Percentiles rank a stretch among this genome's conserved stretches.
These are phyloP conservation scores for Eufriesea mexicana DNA, from an alignment of 1,140 invertebrate species.

Conservation along the genomic window DNA sequence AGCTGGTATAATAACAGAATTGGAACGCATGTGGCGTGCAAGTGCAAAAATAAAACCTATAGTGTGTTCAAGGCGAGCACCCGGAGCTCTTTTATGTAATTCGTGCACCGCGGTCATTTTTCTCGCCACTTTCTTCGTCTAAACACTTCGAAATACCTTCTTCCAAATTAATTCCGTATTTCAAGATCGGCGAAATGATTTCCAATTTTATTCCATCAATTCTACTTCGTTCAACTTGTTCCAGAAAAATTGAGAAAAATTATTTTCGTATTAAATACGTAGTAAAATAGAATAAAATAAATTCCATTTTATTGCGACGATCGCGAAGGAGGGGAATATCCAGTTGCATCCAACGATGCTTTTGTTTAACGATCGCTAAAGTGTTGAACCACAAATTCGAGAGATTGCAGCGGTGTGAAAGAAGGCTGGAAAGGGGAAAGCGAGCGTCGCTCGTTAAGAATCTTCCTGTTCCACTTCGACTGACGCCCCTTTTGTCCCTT, in stretches of 20 bases:
- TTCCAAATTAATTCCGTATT: too few species aligned
- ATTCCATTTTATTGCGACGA: too few species aligned
- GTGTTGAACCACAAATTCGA: background rate
- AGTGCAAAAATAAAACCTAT: slow-evolving; percentile 16
- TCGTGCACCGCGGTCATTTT: background rate
- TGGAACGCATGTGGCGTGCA: slow-evolving; percentile 41
- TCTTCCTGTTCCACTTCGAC: background rate
- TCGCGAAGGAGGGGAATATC: background rate
- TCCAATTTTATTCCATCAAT: too few species aligned
- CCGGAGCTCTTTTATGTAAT: too few species aligned
- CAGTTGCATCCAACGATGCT: too few species aligned
- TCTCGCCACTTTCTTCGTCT: background rate
- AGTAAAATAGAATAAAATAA: too few species aligned
- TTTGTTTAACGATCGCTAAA: background rate
- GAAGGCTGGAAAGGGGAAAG: background rate
- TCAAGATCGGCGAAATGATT: too few species aligned
- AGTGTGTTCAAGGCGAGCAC: slow-evolving; percentile 2
- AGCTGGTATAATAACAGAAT: slow-evolving; percentile 14
- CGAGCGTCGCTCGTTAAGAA: background rate
- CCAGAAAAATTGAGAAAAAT: too few species aligned
- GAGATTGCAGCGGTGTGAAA: background rate
- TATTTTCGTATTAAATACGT: too few species aligned
- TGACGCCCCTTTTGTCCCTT: background rate
- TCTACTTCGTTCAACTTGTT: background rate
- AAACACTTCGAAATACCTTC: too few species aligned